Percentiles rank a stretch among this genome's conserved stretches.
Conservation (phyloP, 2,797 vertebrate genomes). For the Girardinus metallicus region DNA sequence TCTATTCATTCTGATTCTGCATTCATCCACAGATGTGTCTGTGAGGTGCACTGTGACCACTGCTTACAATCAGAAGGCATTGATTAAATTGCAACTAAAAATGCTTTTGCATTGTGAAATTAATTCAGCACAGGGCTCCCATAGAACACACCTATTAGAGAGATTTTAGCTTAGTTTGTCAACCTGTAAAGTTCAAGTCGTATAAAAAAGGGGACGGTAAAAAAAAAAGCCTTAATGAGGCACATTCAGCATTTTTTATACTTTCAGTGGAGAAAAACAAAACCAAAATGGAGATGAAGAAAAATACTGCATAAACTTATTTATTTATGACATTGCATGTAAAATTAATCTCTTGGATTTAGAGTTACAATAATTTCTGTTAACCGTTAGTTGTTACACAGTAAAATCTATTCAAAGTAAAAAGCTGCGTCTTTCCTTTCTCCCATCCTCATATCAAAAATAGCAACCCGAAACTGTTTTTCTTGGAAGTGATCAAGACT, state of each 20-base stretch:
- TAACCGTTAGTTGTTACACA: neutral
- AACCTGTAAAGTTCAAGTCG: neutral
- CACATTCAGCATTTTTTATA: neutral
- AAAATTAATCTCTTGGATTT: neutral
- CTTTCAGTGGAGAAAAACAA: neutral
- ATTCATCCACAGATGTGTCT: constrained; percentile 3
- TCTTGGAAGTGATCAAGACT: neutral
- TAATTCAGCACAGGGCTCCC: neutral
- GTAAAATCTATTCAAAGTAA: neutral
- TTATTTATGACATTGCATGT: too few relatives aligned
- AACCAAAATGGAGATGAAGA: neutral
- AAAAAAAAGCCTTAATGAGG: neutral
- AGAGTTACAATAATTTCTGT: neutral
- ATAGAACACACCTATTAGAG: neutral
- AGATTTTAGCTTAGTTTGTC: neutral
- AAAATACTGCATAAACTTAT: neutral
- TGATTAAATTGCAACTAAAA: neutral
- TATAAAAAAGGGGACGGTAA: neutral
- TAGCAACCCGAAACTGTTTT: neutral
- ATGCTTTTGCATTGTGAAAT: neutral
- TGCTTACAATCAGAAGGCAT: constrained; percentile 10
- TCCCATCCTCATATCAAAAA: neutral
- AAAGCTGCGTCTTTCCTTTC: neutral
- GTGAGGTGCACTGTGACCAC: neutral
- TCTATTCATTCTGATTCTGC: constrained; percentile 13